Evolutionary conservation across 2,797 vertebrate species (phyloP).

Genomic region (Tinamus major): DNA sequence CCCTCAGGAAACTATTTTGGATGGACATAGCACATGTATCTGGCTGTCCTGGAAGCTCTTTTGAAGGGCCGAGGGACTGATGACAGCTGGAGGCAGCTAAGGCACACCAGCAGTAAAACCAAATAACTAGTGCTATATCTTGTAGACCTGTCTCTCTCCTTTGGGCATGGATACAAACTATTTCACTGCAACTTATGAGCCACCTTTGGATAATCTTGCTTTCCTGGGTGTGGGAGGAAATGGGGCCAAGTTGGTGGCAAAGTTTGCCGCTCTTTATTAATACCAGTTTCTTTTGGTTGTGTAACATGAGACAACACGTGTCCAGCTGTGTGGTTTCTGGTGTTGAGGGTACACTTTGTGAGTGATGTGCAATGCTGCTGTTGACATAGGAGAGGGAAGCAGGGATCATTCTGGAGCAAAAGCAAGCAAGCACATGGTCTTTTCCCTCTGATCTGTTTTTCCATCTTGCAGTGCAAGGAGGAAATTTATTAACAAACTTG

Average conservation of each 20-base stretch:
- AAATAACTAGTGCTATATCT: not conserved
- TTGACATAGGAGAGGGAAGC: not conserved
- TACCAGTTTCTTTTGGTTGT: not conserved
- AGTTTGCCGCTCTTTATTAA: accelerated
- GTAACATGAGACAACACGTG: accelerated
- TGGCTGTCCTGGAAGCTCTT: not conserved
- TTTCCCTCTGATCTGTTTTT: not conserved
- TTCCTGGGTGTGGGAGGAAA: not conserved
- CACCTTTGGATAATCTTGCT: not conserved
- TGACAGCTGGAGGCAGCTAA: not conserved
- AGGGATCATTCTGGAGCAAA: not conserved
- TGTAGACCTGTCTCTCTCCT: not conserved
- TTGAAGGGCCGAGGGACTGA: not conserved
- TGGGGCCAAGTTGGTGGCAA: not conserved
- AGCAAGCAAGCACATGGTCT: too few relatives aligned
- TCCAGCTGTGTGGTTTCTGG: not conserved
- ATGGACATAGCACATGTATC: not conserved
- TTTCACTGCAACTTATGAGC: accelerated
- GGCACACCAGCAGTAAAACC: not conserved
- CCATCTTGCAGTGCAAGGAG: accelerated
- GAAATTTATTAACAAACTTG: not conserved
- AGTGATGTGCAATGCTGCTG: not conserved
- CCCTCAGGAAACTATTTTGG: not conserved
- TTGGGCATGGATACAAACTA: not conserved
- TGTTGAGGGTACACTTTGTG: not conserved